Evolutionary conservation across 2,797 vertebrate species (phyloP), one percentile per base, ranked within the genome.

Genomic region (Ibycter americanus): DNA sequence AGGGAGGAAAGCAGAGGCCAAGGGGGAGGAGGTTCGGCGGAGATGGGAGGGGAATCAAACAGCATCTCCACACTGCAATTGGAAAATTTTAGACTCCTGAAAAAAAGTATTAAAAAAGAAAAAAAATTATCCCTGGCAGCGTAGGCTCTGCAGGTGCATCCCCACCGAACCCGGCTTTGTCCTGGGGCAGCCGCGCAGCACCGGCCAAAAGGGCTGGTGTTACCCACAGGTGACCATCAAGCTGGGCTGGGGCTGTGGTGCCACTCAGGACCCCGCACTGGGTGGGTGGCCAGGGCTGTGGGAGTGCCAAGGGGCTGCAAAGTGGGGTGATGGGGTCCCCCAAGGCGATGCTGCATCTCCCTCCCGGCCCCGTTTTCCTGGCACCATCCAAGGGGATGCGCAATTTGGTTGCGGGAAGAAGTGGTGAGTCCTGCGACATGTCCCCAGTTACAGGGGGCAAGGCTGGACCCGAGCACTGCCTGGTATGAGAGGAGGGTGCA

Each of bases 101-200:
- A 55, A 87, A 89, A 70, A 70, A n/a, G 34, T 21, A 44, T 6
- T n/a, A 31, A 55, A 9, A 68, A 70, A 27, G 3, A 40, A 67
- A 67, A 23, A 42, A 27, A 59, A 12, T 25, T 85, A 92, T 27
- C 68, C 46, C 70, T 31, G 47, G 89, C 0, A 4, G 88, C 4
- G 12, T 36, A 25, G 95, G 68, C 67, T 94, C 87, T 76, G 96
- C 97, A 71, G 96, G 95, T 96, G 93, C 83, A 94, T 90, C 40
- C 72, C 94, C 89, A 72, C 25, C 38, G 68, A 40, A 78, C 59
- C 29, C 87, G 55, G 66, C 76, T 92, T 38, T 3, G 2, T 26
- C 38, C 47, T 1, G 0, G 46, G 29, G 42, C 3, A 3, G 56
- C 54, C 3, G 3, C 2, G 2, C 2, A 14, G 56, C 76, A 13